A percentile compares a stretch with the other conserved stretches of the same genome.
Conservation (phyloP, 2,113 vertebrate species). For the Phalacrocorax aristotelis region DNA sequence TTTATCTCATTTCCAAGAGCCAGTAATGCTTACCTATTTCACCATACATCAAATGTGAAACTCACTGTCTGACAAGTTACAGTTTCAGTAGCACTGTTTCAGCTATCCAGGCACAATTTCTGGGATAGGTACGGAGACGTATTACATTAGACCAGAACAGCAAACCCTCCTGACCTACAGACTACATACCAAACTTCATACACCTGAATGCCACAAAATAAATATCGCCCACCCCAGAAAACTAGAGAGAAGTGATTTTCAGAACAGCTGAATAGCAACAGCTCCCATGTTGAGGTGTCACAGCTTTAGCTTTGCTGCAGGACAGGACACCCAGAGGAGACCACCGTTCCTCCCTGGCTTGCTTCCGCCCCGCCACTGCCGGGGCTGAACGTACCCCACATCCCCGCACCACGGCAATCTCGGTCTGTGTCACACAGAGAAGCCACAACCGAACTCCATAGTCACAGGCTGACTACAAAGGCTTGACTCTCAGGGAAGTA, state of each 20-base stretch:
- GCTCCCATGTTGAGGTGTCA: neutral
- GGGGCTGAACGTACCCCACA: rapidly evolving
- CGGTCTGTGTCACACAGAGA: neutral
- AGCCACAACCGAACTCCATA: neutral
- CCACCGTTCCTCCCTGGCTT: neutral
- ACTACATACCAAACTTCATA: neutral
- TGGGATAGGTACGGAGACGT: neutral
- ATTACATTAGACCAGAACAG: neutral
- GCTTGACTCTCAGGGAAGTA: neutral
- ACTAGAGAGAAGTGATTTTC: neutral
- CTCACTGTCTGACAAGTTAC: neutral
- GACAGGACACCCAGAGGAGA: neutral
- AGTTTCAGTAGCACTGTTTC: neutral
- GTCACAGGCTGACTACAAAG: neutral
- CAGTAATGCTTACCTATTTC: neutral
- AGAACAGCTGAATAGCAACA: neutral
- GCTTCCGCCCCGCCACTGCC: neutral
- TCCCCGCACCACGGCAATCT: neutral
- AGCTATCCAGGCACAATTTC: neutral
- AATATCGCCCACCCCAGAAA: neutral
- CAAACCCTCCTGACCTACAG: neutral
- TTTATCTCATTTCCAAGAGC: neutral
- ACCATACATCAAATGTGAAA: neutral
- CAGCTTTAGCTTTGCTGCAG: neutral
- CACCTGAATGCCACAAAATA: neutral